Base-by-base conservation (phyloP, 2,797 vertebrate species). In the Paguma larvata region DNA sequence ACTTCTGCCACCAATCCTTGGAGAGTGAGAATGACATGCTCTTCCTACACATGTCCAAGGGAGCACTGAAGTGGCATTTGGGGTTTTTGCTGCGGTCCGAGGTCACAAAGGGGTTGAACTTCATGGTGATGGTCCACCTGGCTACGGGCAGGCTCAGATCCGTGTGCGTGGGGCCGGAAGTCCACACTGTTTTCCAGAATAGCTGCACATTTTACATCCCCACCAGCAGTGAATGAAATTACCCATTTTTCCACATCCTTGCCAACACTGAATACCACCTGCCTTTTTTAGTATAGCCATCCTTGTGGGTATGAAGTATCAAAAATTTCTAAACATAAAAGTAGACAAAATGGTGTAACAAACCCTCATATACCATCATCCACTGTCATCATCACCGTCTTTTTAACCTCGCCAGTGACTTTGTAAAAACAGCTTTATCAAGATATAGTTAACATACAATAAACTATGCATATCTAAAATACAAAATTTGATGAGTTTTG, bases 41-140 rank as follows among this genome's bases (percentile, higher is more conserved):
- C 98, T 99, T 99, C 96, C 99, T 99, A 98, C 99, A 99, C 98
- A 99, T 99, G 98, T 99, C 99, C 95, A 99, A 99, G 7, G 99
- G 99, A 3, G 99, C 99, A 98, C 99, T 99, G 99, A 99, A 99
- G 89, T 99, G 99, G 97, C 99, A 99, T 89, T 99, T 99, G 98
- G 99, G 99, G 98, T 99, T 99, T 99, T 99, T 99, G 98, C 99
- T 99, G 96, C 99, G 99, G 96, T 99, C 99, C 59, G 99, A 99
- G 6, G 99, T 99, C 97, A 99, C 99, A 97, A 99, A 99, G 0
- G 99, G 99, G 97, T 99, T 99, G 94, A 99, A 99, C 99, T 99
- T 99, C 99, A 99, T 99, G 98, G 98, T 99, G 99, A 97, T 98
- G 98, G 92, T 62, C 83, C 93, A 48, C 14, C 25, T 32, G 44